Base-by-base conservation (phyloP, 2,113 vertebrate genomes). In the Ammospiza caudacuta region DNA sequence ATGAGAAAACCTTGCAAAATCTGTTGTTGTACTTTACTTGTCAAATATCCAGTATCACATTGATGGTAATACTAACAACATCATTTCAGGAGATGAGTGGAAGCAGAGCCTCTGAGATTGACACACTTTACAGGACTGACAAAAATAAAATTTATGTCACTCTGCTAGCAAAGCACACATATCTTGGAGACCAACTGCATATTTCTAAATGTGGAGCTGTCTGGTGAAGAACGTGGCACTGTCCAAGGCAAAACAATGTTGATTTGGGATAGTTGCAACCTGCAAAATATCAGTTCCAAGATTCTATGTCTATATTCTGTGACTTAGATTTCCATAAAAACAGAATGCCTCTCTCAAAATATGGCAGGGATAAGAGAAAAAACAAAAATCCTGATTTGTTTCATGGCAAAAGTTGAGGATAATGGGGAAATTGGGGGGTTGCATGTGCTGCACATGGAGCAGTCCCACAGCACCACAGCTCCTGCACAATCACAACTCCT, bases 11-110 rank as follows among this genome's bases (percentile, higher is more conserved):
- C 47, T 78, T 77, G 41, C 52, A 91, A 90, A 94, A 87, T 94
- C 79, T 91, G 62, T 95, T 74, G 72, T 83, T 88, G 79, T 68
- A 77, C 44, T 95, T 94, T 77, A 89, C 92, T 95, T 94, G 91
- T 94, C 91, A 83, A 64, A 62, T 46, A 39, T 24, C 63, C 66
- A 68, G 46, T 82, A 64, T 64, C 91, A 87, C 55, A 61, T 1
- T 63, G 78, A 89, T 83, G 76, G 55, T 78, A 89, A 95, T 80
- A 83, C 76, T 84, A 96, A 87, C 29, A 97, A 35, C 62, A 79
- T 76, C 33, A 86, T 91, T 95, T 90, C 66, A 82, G 1, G 23
- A 87, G 76, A 64, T 1, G 27, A 95, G 73, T 79, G 58, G 63
- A 96, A 84, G 68, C 54, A 90, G 77, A 94, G 59, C 55, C 61